These are phyloP conservation scores for Lasioglossum villosulum DNA, from an alignment of 2,888 invertebrate species.

Conservation along the genomic window DNA sequence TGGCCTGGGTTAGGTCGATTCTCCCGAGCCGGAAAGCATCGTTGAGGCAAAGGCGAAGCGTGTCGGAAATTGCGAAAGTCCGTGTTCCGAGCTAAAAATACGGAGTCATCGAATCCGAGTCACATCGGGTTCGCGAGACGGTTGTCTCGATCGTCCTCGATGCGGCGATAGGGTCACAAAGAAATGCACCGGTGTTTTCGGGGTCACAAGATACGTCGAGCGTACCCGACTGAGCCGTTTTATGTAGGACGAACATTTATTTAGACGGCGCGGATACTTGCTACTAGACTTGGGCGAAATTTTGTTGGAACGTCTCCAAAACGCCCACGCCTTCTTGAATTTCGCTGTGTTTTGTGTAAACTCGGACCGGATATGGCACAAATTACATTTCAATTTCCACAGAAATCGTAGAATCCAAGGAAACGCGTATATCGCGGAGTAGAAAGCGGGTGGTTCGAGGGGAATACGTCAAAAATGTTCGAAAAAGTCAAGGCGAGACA, in stretches of 20 bases:
- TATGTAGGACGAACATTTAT: conserved; percentile 2
- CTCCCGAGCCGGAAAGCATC: conserved; percentile 9
- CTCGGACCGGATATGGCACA: background rate
- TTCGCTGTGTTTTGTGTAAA: background rate
- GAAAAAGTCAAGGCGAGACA: background rate
- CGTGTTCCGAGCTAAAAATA: background rate
- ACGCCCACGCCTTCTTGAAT: background rate
- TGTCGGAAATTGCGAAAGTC: conserved; percentile 14
- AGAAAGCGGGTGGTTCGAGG: background rate
- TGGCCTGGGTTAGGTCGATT: conserved; percentile 6
- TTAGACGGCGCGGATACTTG: background rate
- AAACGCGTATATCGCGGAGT: background rate
- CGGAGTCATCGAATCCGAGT: background rate
- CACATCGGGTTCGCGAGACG: background rate
- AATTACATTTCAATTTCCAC: background rate
- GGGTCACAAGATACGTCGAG: background rate
- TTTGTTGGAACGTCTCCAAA: conserved; percentile 2
- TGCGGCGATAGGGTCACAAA: background rate
- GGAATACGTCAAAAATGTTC: background rate
- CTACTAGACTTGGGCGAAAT: background rate
- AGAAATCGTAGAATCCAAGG: background rate
- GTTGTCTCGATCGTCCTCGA: background rate
- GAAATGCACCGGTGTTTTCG: background rate
- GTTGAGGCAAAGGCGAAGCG: conserved; percentile 4
- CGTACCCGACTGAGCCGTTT: background rate